Percentiles rank a stretch among this genome's conserved stretches.
These are phyloP conservation scores for Phaedon cochleariae DNA, from an alignment of 2,888 invertebrate species.

Conservation along the genomic window DNA sequence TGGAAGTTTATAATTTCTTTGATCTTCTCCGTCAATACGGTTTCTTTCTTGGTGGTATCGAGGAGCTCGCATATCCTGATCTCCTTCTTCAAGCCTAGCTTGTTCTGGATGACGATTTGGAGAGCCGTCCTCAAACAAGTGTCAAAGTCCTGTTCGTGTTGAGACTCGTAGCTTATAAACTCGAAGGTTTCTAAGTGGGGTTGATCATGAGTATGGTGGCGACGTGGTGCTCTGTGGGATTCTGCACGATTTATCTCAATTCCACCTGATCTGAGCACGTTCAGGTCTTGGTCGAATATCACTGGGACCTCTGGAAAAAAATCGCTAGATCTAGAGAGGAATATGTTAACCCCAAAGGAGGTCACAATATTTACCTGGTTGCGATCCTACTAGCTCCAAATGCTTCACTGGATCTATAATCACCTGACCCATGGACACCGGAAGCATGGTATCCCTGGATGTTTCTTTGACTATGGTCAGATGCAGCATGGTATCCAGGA, in stretches of 20 bases:
- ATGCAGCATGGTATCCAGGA: slow-evolving; percentile 76
- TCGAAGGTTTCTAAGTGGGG: slow-evolving; percentile 67
- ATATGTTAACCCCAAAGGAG: too few species aligned
- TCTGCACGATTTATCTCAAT: slow-evolving; percentile 69
- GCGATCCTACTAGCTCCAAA: slow-evolving; percentile 39
- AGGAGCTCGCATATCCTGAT: slow-evolving; percentile 21
- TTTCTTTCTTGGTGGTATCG: slow-evolving; percentile 1
- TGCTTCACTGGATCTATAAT: slow-evolving; percentile 66
- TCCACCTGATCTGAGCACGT: slow-evolving; percentile 64
- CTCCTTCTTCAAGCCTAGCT: slow-evolving; percentile 12
- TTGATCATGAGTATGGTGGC: slow-evolving; percentile 62
- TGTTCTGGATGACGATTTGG: slow-evolving; percentile 42
- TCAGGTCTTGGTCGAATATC: slow-evolving; percentile 57
- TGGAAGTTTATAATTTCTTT: slow-evolving; percentile 23
- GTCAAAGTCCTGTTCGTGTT: slow-evolving; percentile 28
- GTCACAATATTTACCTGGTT: slow-evolving; percentile 21
- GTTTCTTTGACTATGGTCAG: slow-evolving; percentile 65
- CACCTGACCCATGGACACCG: slow-evolving; percentile 67
- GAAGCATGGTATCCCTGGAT: slow-evolving; percentile 63
- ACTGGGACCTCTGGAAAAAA: slow-evolving; percentile 57
- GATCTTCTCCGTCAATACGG: slow-evolving; percentile 10
- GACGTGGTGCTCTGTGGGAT: slow-evolving; percentile 65
- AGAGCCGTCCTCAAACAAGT: slow-evolving; percentile 27
- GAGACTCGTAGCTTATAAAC: slow-evolving; percentile 64
- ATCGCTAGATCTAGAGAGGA: neutral